Evolutionary conservation across 1,140 invertebrate species (phyloP).

Genomic region (Forficula auricularia): DNA sequence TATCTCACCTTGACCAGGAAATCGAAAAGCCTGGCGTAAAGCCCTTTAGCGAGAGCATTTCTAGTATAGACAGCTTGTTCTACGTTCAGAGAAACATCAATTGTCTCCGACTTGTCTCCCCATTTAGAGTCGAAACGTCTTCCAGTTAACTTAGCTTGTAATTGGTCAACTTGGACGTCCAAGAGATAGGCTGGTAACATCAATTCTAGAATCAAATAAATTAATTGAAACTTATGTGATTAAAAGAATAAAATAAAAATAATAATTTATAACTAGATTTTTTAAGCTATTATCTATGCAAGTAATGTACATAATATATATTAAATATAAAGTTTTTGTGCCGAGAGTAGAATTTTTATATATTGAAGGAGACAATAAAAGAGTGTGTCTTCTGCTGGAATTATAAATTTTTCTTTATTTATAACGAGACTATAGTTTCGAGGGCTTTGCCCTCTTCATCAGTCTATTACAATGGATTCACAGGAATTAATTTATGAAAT

Average conservation of each 20-base stretch:
- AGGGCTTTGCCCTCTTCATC: no score
- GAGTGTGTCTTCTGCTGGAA: no score
- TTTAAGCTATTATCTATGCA: no score
- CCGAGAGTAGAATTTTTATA: no score
- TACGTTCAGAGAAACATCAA: conserved; percentile 45
- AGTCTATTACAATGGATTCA: no score
- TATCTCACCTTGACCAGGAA: conserved; percentile 44
- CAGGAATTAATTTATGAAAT: no score
- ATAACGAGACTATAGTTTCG: no score
- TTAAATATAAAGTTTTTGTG: no score
- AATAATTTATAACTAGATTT: no score
- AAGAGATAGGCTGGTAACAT: conserved; percentile 46
- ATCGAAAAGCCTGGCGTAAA: conserved; percentile 53
- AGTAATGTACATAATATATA: no score
- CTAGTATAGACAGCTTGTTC: conserved; percentile 48
- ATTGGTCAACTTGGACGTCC: conserved; percentile 35
- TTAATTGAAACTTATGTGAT: neutral
- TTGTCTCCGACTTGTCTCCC: conserved; percentile 47
- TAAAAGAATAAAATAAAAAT: neutral
- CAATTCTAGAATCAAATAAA: conserved; percentile 32
- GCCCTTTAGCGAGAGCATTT: conserved; percentile 49
- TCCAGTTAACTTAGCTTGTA: conserved; percentile 44
- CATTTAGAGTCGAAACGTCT: conserved; percentile 56
- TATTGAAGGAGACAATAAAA: no score
- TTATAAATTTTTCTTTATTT: no score